These are phyloP conservation scores for Omphaloscelis lunosa DNA, from an alignment of 2,888 invertebrate species.

Conservation along the genomic window DNA sequence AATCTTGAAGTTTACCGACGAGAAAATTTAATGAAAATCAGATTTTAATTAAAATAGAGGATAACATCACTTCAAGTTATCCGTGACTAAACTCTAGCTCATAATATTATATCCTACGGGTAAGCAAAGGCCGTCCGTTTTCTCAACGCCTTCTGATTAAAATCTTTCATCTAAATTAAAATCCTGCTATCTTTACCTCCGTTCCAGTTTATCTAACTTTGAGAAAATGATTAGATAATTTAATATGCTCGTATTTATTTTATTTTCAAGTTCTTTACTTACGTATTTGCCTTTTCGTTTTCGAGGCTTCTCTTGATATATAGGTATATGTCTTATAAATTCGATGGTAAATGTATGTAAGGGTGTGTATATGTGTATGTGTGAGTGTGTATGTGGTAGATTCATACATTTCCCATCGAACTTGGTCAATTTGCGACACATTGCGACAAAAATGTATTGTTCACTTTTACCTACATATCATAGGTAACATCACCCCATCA, in stretches of 20 bases:
- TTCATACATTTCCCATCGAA: not conserved
- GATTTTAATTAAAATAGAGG: constrained; percentile 41
- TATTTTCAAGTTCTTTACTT: constrained; percentile 1
- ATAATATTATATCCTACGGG: constrained; percentile 43
- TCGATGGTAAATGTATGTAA: not conserved
- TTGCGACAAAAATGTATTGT: not conserved
- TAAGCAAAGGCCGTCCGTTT: constrained; percentile 36
- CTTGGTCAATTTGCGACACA: not conserved
- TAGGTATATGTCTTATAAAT: not conserved
- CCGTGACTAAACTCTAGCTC: constrained; percentile 38
- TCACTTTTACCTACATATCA: not conserved
- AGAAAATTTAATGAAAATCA: constrained; percentile 27
- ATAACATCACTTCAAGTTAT: constrained; percentile 51
- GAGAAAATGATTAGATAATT: constrained; percentile 45
- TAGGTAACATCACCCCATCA: not conserved
- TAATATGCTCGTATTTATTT: constrained; percentile 25
- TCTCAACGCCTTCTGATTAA: constrained; percentile 51
- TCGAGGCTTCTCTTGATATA: not conserved
- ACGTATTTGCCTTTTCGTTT: not conserved
- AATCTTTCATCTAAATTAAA: constrained; percentile 60
- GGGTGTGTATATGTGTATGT: too few relatives aligned
- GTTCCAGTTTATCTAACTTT: constrained; percentile 36
- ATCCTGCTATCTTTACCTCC: constrained; percentile 37
- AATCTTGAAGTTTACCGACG: constrained; percentile 27
- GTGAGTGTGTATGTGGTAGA: not conserved